Evolutionary conservation across 2,797 vertebrate species (phyloP), one percentile per base, ranked within the genome.

Genomic region (Sphaeramia orbicularis): DNA sequence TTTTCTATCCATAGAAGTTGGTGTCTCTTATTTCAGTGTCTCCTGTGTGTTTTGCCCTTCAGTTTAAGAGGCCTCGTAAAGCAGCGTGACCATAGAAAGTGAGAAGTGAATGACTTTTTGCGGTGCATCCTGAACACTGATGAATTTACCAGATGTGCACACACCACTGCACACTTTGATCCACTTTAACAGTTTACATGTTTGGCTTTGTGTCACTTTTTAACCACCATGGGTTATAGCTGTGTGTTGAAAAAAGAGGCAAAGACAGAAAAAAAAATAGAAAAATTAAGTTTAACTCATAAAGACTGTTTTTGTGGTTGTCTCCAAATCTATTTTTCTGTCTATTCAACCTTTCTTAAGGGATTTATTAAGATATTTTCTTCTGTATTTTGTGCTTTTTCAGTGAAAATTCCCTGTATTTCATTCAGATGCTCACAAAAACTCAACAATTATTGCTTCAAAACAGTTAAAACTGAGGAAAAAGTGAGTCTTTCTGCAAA

Each of bases 71-170:
- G 51, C 45, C 19, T 53, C 49, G 54, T 71, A 52, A 49, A 68
- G 13, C 38, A 16, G 40, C 38, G 56, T 15, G 15, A n/a, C 16
- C n/a, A 48, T 8, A 48, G 30, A 65, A 60, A 74, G 40, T 66
- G 62, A 54, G 47, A 55, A 6, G 18, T 35, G 13, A 41, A 19
- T 11, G 15, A 21, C 11, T 16, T 42, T 62, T 54, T 49, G 50
- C 7, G 30, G 50, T 40, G 45, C 13, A 19, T 74, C 78, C 16
- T 24, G 1, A 41, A 36, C 7, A 27, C 1, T 49, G 48, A 72
- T 58, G 70, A 32, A 19, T 61, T 47, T 56, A 15, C 42, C 72
- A 75, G 75, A 74, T 81, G 71, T 69, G 58, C 30, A 24, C 35
- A 38, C 8, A 4, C 3, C 27, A 13, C 7, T 14, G 13, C 4